A percentile compares a stretch with the other conserved stretches of the same genome.
Evolutionary conservation across 1,140 invertebrate genomes (phyloP).

Genomic region (Trypoxylus dichotomus): DNA sequence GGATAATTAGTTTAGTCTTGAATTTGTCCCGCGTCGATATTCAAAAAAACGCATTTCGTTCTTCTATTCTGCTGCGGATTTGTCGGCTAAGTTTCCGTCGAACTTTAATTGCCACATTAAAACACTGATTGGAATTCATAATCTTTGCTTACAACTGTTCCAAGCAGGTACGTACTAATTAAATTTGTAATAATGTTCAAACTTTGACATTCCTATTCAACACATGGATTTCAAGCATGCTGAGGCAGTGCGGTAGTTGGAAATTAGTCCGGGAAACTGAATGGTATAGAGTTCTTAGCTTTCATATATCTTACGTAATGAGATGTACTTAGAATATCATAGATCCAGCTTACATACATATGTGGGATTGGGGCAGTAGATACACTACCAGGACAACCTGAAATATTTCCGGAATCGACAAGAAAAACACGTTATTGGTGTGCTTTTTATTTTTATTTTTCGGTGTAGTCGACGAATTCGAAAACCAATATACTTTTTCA

Average conservation of each 20-base stretch:
- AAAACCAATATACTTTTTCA: no score
- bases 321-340: no score
- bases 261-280: not conserved
- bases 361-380: no score
- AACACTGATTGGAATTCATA: not conserved
- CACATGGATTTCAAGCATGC: not conserved
- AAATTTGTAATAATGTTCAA: not conserved
- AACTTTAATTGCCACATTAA: not conserved
- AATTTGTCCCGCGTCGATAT: not conserved
- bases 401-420: no score
- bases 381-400: no score
- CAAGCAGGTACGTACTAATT: conserved; percentile 1
- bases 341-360: no score
- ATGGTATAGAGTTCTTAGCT: not conserved
- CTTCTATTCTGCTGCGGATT: not conserved
- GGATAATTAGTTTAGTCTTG: not conserved
- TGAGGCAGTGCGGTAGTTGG: not conserved
- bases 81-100: not conserved
- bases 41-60: not conserved
- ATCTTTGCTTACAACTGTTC: not conserved
- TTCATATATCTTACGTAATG: not conserved
- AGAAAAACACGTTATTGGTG: no score
- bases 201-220: conserved; percentile 3
- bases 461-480: no score
- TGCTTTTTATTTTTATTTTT: no score